These are phyloP conservation scores for Ptychoptera contaminata DNA, from an alignment of 2,888 invertebrate species.

Conservation along the genomic window DNA sequence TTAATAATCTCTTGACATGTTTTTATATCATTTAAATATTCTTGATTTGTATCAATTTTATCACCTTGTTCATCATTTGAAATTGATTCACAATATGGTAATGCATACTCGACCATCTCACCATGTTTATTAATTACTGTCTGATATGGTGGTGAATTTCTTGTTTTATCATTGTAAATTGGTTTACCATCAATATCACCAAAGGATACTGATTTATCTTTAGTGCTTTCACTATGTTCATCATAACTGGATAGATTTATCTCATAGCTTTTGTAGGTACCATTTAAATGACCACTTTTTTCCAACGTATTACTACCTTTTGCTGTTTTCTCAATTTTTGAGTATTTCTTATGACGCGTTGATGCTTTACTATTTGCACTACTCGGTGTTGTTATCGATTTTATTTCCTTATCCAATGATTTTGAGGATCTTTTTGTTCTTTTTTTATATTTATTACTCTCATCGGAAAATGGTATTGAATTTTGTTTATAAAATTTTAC, in stretches of 20 bases:
- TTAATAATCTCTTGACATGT: neutral
- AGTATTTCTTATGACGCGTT: too few species aligned
- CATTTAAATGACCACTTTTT: too few species aligned
- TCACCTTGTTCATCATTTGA: neutral
- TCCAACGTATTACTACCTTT: neutral
- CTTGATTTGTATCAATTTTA: neutral
- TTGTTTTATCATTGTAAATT: neutral
- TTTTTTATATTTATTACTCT: neutral
- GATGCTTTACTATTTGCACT: too few species aligned
- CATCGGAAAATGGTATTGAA: slow-evolving; percentile 13
- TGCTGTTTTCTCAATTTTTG: neutral
- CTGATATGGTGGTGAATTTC: slow-evolving; percentile 13
- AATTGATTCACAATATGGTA: slow-evolving; percentile 14
- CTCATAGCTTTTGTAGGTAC: neutral
- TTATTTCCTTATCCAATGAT: too few species aligned
- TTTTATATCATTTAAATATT: too few species aligned
- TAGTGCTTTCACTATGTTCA: neutral
- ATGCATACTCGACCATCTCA: slow-evolving; percentile 16
- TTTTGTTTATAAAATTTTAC: slow-evolving; percentile 14
- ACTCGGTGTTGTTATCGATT: too few species aligned
- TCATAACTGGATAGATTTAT: neutral
- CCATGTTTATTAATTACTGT: slow-evolving; percentile 16
- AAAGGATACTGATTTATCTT: slow-evolving; percentile 1
- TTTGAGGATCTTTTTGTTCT: too few species aligned
- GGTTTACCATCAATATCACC: neutral